A percentile compares a stretch with the other conserved stretches of the same genome.
phyloP scores from a whole-genome alignment of 2,888 invertebrate genomes.

The Clusia tigrina region DNA sequence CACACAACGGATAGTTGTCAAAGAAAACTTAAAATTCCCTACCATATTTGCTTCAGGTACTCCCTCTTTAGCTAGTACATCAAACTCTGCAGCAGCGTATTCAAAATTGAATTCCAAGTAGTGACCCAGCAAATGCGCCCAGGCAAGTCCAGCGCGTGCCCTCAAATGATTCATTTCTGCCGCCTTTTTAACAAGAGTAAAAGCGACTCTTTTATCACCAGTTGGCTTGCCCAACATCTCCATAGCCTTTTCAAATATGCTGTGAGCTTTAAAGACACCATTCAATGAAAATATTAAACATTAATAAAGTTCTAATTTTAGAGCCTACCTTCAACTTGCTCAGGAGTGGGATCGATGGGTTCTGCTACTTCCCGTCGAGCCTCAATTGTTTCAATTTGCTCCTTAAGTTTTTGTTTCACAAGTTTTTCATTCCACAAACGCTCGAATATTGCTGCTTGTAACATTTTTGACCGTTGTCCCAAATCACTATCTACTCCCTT shows the following conservation, averaged over 20 bases:
- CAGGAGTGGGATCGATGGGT: conserved; percentile 52
- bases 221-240: conserved; percentile 75
- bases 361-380: conserved; percentile 42
- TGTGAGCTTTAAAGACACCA: conserved; percentile 70
- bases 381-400: conserved; percentile 50
- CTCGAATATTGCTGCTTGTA: conserved; percentile 49
- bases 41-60: conserved; percentile 91
- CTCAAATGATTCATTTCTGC: conserved; percentile 82
- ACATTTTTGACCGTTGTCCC: conserved; percentile 42
- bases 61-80: conserved; percentile 77
- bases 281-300: conserved; percentile 12
- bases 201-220: conserved; percentile 77
- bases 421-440: conserved; percentile 50
- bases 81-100: conserved; percentile 79
- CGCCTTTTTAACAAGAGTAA: conserved; percentile 79
- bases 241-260: conserved; percentile 76
- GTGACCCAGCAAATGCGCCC: conserved; percentile 87
- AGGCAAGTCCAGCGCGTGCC: conserved; percentile 85
- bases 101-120: conserved; percentile 79
- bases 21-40: conserved; percentile 42
- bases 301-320: background rate
- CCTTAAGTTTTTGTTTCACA: conserved; percentile 48
- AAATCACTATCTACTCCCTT: conserved; percentile 37
- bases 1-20: too few species aligned
- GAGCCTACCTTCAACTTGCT: conserved; percentile 73